Percentiles rank a stretch among this genome's conserved stretches.
Evolutionary conservation across 2,888 invertebrate genomes (phyloP).

Genomic region (Hypercompe scribonia): DNA sequence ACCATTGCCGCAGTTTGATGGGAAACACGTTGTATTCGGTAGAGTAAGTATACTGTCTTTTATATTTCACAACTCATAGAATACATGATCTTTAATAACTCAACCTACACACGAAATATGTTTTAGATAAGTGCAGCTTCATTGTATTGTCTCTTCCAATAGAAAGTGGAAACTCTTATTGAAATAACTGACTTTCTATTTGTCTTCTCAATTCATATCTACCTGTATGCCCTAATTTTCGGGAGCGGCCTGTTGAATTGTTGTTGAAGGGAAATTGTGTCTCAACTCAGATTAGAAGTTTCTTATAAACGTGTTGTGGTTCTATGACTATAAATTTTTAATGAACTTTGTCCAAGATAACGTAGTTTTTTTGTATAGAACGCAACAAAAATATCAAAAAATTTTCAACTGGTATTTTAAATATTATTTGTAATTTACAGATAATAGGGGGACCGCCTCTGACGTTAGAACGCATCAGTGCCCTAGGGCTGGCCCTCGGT

Average conservation of each 20-base stretch:
- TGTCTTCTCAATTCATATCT: not conserved
- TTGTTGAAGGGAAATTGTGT: not conserved
- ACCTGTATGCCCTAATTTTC: not conserved
- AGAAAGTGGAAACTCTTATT: not conserved
- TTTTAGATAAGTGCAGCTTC: not conserved
- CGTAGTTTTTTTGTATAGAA: not conserved
- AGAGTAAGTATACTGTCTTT: constrained; percentile 68
- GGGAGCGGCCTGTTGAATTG: fast-evolving
- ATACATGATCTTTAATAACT: not conserved
- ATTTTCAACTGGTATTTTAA: not conserved
- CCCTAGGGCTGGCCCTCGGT: constrained; percentile 77
- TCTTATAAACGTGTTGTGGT: not conserved
- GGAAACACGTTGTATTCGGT: constrained; percentile 86
- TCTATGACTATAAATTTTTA: not conserved
- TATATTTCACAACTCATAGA: not conserved
- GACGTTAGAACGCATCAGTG: constrained; percentile 78
- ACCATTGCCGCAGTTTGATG: constrained; percentile 82
- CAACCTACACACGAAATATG: not conserved
- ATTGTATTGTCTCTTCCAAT: not conserved
- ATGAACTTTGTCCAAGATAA: not conserved
- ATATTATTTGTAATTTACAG: constrained; percentile 49
- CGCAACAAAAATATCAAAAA: not conserved
- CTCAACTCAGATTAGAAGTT: not conserved
- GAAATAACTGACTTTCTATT: not conserved
- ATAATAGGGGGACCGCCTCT: constrained; percentile 73